phyloP scores from a whole-genome alignment of 2,113 vertebrate species.

The Zosterops lateralis region DNA sequence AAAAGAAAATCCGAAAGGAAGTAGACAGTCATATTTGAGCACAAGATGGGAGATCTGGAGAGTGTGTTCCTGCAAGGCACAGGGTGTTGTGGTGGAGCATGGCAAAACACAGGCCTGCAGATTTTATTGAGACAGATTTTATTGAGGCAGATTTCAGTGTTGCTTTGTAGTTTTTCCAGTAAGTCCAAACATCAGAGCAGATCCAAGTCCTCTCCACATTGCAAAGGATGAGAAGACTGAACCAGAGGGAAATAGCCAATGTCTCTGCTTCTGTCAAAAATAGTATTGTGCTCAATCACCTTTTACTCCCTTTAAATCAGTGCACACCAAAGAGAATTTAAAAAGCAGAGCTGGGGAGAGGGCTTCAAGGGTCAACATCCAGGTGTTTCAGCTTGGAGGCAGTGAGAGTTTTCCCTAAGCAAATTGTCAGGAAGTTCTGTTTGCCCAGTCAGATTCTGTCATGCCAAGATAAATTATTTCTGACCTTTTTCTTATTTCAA shows the following conservation, averaged over 20 bases:
- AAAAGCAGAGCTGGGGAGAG: neutral
- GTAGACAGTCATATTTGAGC: neutral
- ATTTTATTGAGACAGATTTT: neutral
- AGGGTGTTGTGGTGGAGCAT: neutral
- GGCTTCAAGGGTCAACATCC: neutral
- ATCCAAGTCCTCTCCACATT: neutral
- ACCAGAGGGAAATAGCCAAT: neutral
- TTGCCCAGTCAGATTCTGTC: neutral
- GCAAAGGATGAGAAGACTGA: neutral
- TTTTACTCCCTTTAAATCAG: neutral
- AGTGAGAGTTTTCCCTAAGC: neutral
- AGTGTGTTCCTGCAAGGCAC: neutral
- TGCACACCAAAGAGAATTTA: neutral
- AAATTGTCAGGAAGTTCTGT: neutral
- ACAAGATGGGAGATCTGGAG: neutral
- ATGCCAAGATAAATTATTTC: slow-evolving; percentile 15
- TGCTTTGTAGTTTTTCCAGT: neutral
- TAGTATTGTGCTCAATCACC: neutral
- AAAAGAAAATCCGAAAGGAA: neutral
- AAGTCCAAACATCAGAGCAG: neutral
- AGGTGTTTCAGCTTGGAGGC: neutral
- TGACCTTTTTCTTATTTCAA: slow-evolving; percentile 11
- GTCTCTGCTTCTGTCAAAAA: neutral
- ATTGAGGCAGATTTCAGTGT: neutral
- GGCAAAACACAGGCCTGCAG: neutral